Evolutionary conservation across 2,797 vertebrate species (phyloP).

Genomic region (Somateria mollissima): DNA sequence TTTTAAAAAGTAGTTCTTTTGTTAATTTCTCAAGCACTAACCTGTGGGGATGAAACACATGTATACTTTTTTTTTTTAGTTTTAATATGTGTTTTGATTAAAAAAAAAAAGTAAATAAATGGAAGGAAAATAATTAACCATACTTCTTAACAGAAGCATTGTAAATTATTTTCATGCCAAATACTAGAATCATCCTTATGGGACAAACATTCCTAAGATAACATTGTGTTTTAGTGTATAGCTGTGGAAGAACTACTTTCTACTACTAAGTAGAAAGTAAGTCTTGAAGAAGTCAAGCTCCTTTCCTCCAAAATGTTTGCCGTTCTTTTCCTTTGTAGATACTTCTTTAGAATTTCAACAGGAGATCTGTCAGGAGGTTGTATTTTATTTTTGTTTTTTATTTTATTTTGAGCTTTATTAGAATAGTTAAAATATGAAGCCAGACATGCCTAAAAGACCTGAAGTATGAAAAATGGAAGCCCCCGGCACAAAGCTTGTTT

Average conservation of each 20-base stretch:
- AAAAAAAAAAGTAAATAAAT: background rate
- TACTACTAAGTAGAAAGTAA: too few species aligned
- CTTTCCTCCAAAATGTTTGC: background rate
- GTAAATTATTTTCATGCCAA: conserved; percentile 14
- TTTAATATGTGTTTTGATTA: background rate
- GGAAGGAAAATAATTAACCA: background rate
- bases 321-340: background rate
- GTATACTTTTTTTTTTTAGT: background rate
- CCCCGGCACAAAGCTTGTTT: background rate
- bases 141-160: conserved; percentile 20
- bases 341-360: background rate
- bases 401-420: background rate
- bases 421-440: background rate
- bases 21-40: background rate
- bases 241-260: background rate
- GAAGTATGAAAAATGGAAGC: background rate
- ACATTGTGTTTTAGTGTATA: background rate
- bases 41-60: background rate
- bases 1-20: background rate
- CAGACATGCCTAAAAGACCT: background rate
- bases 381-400: background rate
- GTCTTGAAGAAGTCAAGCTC: background rate
- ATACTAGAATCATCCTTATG: background rate
- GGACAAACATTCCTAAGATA: background rate
- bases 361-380: background rate